Percentiles rank a stretch among this genome's conserved stretches.
Evolutionary conservation across 1,140 invertebrate species (phyloP).

Genomic region (Formica selysi): DNA sequence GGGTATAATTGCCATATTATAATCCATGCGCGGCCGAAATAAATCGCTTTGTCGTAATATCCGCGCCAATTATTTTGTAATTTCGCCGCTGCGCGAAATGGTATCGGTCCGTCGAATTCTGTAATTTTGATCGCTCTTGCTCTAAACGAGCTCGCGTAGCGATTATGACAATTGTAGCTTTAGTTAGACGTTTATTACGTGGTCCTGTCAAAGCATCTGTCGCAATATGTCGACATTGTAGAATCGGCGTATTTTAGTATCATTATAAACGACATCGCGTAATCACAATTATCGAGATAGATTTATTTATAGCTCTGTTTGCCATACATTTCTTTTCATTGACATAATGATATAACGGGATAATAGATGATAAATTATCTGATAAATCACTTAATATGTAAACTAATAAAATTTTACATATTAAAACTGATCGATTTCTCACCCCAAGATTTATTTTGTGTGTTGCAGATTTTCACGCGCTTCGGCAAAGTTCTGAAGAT

Average conservation of each 20-base stretch:
- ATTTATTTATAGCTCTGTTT: neutral
- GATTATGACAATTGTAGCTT: slow-evolving; percentile 21
- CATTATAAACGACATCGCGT: neutral
- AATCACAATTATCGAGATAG: neutral
- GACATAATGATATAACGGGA: neutral
- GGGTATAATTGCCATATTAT: slow-evolving; percentile 45
- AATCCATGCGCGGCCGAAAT: slow-evolving; percentile 34
- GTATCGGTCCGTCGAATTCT: slow-evolving; percentile 3
- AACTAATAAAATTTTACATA: neutral
- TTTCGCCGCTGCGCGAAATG: slow-evolving; percentile 16
- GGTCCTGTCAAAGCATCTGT: neutral
- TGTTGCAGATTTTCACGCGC: slow-evolving; percentile 97
- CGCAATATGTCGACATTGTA: neutral
- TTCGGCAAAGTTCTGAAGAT: slow-evolving; percentile 99
- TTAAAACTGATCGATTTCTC: neutral
- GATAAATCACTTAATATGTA: neutral
- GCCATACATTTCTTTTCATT: neutral
- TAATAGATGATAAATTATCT: neutral
- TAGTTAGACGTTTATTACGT: slow-evolving; percentile 23
- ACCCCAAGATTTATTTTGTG: slow-evolving; percentile 73
- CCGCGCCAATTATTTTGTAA: slow-evolving; percentile 54
- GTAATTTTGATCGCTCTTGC: slow-evolving; percentile 8
- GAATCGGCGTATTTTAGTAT: neutral
- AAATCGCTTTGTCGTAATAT: slow-evolving; percentile 44
- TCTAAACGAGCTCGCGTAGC: neutral